phyloP scores from a whole-genome alignment of 2,888 invertebrate genomes.

The Vesta saturnalis region DNA sequence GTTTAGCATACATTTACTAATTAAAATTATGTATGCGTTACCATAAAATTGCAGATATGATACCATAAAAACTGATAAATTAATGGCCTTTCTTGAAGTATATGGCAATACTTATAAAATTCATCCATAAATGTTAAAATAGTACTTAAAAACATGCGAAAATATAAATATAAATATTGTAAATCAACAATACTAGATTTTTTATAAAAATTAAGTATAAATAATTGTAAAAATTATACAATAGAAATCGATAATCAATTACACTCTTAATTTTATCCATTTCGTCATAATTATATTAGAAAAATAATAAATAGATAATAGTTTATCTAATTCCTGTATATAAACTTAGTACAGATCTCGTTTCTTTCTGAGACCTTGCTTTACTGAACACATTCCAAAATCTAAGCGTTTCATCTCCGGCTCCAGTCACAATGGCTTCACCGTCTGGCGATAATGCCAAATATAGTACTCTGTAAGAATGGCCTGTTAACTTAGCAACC shows the following conservation, averaged over 20 bases:
- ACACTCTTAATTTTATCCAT: not conserved
- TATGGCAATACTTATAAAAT: constrained; percentile 11
- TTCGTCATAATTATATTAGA: not conserved
- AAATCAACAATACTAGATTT: not conserved
- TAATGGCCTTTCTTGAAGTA: not conserved
- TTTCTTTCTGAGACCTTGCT: constrained; percentile 92
- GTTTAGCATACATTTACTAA: not conserved
- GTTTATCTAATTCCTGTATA: constrained; percentile 86
- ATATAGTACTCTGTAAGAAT: constrained; percentile 95
- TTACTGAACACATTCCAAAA: constrained; percentile 99
- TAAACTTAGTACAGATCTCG: constrained; percentile 91
- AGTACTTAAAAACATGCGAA: not conserved
- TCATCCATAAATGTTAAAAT: not conserved
- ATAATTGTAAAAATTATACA: constrained; percentile 1
- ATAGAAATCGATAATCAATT: not conserved
- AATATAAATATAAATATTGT: constrained; percentile 9
- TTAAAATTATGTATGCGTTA: not conserved
- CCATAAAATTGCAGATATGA: not conserved
- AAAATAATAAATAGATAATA: not conserved
- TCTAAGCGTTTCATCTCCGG: constrained; percentile 96
- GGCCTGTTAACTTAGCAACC: constrained; percentile 96
- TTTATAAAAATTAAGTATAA: constrained; percentile 2
- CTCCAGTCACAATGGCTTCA: constrained; percentile 98
- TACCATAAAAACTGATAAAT: too few relatives aligned
- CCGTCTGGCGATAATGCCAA: constrained; percentile 97